Conservation (phyloP, 2,888 invertebrate species). For the Drosophila anceps region DNA sequence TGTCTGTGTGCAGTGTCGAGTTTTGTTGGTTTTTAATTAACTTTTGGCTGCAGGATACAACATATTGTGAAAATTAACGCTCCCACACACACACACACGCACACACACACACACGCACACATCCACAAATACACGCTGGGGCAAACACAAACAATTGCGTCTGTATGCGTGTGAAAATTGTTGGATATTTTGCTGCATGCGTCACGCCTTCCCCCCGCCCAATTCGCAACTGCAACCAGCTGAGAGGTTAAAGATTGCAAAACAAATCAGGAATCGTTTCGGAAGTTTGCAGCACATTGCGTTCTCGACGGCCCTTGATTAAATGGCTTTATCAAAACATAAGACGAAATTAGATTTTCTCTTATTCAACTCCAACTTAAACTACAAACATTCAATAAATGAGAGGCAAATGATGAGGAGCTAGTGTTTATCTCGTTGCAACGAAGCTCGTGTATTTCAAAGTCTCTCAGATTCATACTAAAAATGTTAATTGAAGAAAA, state of each 20-base stretch:
- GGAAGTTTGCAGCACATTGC: conserved; percentile 23
- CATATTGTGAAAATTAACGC: conserved; percentile 84
- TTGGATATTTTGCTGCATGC: conserved; percentile 40
- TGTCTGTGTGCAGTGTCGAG: conserved; percentile 66
- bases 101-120: conserved; percentile 34
- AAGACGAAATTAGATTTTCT: conserved; percentile 53
- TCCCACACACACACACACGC: conserved; percentile 35
- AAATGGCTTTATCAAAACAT: conserved; percentile 35
- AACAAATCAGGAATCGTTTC: conserved; percentile 25
- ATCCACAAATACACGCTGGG: conserved; percentile 16
- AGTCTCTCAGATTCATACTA: neutral
- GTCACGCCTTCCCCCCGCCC: neutral
- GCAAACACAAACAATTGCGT: conserved; percentile 56
- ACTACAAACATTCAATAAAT: neutral
- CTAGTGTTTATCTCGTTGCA: neutral
- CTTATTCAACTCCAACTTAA: conserved; percentile 10
- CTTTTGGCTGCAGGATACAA: conserved; percentile 85
- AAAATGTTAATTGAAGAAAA: neutral
- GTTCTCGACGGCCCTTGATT: conserved; percentile 24
- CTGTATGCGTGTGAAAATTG: conserved; percentile 49
- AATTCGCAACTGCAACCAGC: conserved; percentile 5
- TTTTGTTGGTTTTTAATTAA: conserved; percentile 86
- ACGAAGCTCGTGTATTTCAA: neutral
- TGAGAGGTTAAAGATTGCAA: conserved; percentile 45
- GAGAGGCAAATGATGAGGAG: neutral